phyloP scores from a whole-genome alignment of 1,140 invertebrate genomes.

The Fopius arisanus region DNA sequence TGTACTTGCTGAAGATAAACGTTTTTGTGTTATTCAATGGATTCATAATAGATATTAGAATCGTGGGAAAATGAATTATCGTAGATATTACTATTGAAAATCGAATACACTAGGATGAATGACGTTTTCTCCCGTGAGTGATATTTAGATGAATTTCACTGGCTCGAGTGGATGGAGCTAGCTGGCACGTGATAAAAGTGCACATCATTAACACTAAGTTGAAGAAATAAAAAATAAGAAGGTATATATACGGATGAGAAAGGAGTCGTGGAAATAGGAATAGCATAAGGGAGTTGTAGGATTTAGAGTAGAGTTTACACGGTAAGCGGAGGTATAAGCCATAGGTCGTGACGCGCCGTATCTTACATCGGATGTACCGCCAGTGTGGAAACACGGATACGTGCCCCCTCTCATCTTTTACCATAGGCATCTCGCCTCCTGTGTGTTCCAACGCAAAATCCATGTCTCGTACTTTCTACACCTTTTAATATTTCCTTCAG shows the following conservation, averaged over 20 bases:
- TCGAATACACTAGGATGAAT: not conserved
- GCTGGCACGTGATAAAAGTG: not conserved
- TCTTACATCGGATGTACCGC: constrained; percentile 62
- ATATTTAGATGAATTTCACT: no score
- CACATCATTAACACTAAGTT: not conserved
- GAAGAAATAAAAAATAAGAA: not conserved
- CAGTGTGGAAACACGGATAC: constrained; percentile 63
- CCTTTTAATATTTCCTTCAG: not conserved
- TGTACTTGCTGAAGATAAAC: no score
- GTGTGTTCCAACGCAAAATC: constrained; percentile 10
- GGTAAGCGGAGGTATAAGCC: constrained; percentile 7
- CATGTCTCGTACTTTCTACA: constrained; percentile 14
- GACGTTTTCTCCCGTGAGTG: not conserved
- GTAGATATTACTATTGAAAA: no score
- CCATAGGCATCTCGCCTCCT: constrained; percentile 20
- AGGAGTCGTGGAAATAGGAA: not conserved
- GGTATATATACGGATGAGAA: not conserved
- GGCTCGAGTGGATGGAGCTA: no score
- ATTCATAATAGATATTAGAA: no score
- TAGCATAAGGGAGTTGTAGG: constrained; percentile 16
- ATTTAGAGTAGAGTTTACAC: constrained; percentile 29
- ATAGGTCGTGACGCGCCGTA: constrained; percentile 59
- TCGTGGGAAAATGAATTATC: no score
- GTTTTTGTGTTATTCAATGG: no score
- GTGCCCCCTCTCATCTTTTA: constrained; percentile 36